Conservation (phyloP, 1,140 invertebrate species). For the Choristoneura fumiferana region DNA sequence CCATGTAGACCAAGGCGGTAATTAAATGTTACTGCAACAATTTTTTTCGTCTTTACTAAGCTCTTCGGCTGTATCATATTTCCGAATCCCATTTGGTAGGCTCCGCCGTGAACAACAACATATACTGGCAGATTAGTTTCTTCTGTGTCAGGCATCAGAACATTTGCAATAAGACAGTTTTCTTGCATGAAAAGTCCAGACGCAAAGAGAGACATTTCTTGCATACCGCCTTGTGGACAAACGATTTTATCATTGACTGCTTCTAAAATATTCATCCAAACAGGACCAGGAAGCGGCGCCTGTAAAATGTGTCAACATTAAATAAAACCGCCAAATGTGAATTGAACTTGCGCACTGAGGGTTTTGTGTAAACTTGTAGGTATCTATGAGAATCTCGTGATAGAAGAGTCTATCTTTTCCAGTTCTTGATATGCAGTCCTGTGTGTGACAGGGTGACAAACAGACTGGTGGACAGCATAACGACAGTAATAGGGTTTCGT, state of each 20-base stretch:
- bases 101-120: constrained; percentile 41
- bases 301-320: neutral
- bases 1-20: constrained; percentile 44
- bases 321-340: neutral
- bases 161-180: constrained; percentile 32
- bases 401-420: too few relatives aligned
- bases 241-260: constrained; percentile 10
- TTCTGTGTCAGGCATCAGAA: constrained; percentile 29
- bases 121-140: constrained; percentile 29
- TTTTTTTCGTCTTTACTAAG: constrained; percentile 24
- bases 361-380: neutral
- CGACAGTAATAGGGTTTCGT: too few relatives aligned
- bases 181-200: constrained; percentile 13
- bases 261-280: neutral
- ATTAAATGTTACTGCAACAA: constrained; percentile 34
- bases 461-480: too few relatives aligned
- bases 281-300: neutral
- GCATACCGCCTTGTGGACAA: neutral
- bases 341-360: too few relatives aligned
- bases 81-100: constrained; percentile 32
- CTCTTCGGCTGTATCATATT: constrained; percentile 26
- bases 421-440: too few relatives aligned
- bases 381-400: neutral
- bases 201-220: neutral
- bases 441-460: too few relatives aligned